Percentiles rank a stretch among this genome's conserved stretches.
Evolutionary conservation across 2,113 vertebrate genomes (phyloP).

Genomic region (Orientallactaga bullata): DNA sequence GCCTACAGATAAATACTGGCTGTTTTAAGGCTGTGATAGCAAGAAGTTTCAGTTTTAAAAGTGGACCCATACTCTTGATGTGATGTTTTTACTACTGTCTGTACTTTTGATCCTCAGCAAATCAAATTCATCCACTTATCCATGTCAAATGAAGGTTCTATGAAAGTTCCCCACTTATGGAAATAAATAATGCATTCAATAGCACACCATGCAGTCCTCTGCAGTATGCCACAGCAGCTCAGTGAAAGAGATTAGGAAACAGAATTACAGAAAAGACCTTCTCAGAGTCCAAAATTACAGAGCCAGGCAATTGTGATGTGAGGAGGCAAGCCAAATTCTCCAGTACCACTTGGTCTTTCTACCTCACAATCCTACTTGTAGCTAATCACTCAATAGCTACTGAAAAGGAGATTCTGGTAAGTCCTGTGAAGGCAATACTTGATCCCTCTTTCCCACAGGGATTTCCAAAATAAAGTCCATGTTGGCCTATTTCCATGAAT

Average conservation of each 20-base stretch:
- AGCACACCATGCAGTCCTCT: neutral
- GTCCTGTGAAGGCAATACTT: conserved; percentile 65
- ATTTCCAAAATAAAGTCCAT: conserved; percentile 50
- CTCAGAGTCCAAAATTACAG: neutral
- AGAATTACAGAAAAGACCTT: neutral
- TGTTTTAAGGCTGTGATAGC: conserved; percentile 51
- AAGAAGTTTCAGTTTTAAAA: conserved; percentile 65
- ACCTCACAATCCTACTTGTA: neutral
- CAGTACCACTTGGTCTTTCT: neutral
- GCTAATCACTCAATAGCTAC: neutral
- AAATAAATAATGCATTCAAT: neutral
- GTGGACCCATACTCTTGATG: neutral
- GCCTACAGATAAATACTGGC: neutral
- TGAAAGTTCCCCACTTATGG: neutral
- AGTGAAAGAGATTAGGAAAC: neutral
- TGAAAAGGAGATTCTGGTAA: conserved; percentile 62
- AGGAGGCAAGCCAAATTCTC: conserved; percentile 28
- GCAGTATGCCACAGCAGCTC: neutral
- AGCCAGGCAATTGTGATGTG: neutral
- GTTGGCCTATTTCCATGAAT: conserved; percentile 54
- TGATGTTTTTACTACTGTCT: conserved; percentile 9
- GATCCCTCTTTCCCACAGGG: conserved; percentile 71
- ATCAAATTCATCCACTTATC: neutral
- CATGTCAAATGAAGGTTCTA: neutral
- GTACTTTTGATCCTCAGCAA: neutral